phyloP scores from a whole-genome alignment of 2,797 vertebrate species.

The Urophycis tenuis region DNA sequence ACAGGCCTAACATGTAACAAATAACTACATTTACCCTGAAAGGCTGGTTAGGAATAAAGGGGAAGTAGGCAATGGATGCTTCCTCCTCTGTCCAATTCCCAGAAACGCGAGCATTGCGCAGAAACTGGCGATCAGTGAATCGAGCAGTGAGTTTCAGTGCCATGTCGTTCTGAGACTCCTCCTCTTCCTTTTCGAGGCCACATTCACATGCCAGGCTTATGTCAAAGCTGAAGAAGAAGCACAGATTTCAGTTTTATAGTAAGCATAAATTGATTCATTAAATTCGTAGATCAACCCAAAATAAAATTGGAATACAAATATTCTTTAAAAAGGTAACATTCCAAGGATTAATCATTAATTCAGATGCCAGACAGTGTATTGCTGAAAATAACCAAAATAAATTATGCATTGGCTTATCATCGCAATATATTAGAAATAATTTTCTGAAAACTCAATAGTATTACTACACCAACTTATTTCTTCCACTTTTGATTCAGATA shows the following conservation, averaged over 20 bases:
- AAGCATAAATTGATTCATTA: background rate
- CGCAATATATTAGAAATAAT: background rate
- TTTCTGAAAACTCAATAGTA: no score
- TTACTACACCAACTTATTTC: no score
- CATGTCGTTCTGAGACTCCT: slow-evolving; percentile 76
- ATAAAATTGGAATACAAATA: background rate
- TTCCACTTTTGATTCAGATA: background rate
- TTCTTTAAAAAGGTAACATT: background rate
- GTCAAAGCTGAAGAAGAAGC: slow-evolving; percentile 74
- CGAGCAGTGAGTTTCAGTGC: slow-evolving; percentile 90
- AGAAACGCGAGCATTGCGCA: slow-evolving; percentile 82
- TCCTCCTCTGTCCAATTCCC: slow-evolving; percentile 91
- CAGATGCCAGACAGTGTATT: background rate
- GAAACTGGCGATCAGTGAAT: slow-evolving; percentile 86
- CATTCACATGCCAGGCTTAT: slow-evolving; percentile 89
- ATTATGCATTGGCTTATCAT: background rate
- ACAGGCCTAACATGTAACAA: background rate
- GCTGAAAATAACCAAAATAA: background rate
- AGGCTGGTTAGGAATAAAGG: slow-evolving; percentile 96
- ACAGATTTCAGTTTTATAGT: slow-evolving; percentile 10
- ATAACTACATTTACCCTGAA: slow-evolving; percentile 78
- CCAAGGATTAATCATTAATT: background rate
- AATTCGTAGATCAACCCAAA: background rate
- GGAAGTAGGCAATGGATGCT: slow-evolving; percentile 86
- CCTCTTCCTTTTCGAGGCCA: slow-evolving; percentile 68